Base-by-base conservation (phyloP, 2,797 vertebrate species). In the Liasis olivaceus region DNA sequence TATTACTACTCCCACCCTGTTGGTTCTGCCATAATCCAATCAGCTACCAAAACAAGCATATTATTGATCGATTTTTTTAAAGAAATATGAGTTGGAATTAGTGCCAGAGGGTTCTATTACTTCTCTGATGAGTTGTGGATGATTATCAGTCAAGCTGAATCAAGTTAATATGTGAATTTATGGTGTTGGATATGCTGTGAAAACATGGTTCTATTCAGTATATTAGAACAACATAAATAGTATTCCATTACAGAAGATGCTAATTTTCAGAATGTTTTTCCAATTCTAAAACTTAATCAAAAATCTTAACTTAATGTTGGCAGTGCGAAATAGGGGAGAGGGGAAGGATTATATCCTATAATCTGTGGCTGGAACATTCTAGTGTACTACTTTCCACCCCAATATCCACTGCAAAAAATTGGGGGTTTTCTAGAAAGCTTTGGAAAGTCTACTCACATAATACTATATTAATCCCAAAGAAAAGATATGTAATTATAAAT, bases 11-110 rank as follows among this genome's bases (percentile, higher is more conserved):
- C 51, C 64, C 93, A 89, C 58, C 6, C 36, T 58, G 47, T 60
- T 92, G 86, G 69, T 87, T 94, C 63, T 92, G 62, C 91, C 89
- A 91, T 87, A 95, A 91, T 85, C 72, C 60, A 94, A 87, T 94
- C 94, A 95, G n/a, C 28, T 66, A 17, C 20, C 94, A 91, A 87
- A 94, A 72, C 94, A 90, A 93, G 1, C 42, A 84, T 88, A 4
- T 9, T 95, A 51, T 87, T 94, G 26, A 31, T 77, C 36, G 2
- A 36, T 89, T 94, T 95, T 95, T 85, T 47, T 17, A 60, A 86
- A 91, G 77, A 51, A 95, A 36, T 2, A 28, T 1, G 8, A 91
- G 60, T 93, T 54, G 1, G 2, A 88, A 63, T 91, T 69, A 95
- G 92, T 26, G 54, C 85, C 15, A 81, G 64, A 42, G 20, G 88